A percentile compares a stretch with the other conserved stretches of the same genome.
Conservation (phyloP, 1,140 invertebrate species). For the Pectinophora gossypiella region DNA sequence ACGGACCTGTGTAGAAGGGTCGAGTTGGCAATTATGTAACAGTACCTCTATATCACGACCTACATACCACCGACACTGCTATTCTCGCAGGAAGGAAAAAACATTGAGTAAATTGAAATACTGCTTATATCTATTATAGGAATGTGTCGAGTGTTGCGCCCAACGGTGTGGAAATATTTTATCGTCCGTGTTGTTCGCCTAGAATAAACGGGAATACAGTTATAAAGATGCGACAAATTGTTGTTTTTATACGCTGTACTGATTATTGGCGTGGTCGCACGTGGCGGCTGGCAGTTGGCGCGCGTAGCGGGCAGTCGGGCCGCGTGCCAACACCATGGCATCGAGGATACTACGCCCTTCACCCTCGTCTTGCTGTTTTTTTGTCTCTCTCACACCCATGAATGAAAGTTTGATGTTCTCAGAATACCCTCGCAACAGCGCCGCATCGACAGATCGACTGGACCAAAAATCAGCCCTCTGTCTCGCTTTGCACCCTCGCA, state of each 20-base stretch:
- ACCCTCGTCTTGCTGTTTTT: not conserved
- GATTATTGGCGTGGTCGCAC: not conserved
- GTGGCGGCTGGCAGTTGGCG: not conserved
- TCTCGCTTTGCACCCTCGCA: not conserved
- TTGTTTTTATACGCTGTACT: not conserved
- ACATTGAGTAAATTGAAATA: too few relatives aligned
- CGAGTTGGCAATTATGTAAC: too few relatives aligned
- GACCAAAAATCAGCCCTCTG: slow-evolving; percentile 2
- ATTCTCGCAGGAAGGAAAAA: too few relatives aligned
- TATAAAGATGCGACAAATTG: not conserved
- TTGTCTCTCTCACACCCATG: not conserved
- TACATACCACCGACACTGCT: too few relatives aligned
- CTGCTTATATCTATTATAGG: too few relatives aligned
- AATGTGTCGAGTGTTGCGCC: too few relatives aligned
- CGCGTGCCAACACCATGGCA: not conserved
- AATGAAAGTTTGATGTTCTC: not conserved
- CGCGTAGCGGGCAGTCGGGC: not conserved
- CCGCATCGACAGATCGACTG: not conserved
- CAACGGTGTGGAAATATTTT: too few relatives aligned
- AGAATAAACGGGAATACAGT: not conserved
- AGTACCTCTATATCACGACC: too few relatives aligned
- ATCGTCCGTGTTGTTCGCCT: too few relatives aligned
- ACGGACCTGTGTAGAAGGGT: too few relatives aligned
- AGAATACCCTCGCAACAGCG: not conserved
- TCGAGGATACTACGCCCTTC: not conserved